Evolutionary conservation across 2,797 vertebrate genomes (phyloP).

Genomic region (Crypturellus tataupa): DNA sequence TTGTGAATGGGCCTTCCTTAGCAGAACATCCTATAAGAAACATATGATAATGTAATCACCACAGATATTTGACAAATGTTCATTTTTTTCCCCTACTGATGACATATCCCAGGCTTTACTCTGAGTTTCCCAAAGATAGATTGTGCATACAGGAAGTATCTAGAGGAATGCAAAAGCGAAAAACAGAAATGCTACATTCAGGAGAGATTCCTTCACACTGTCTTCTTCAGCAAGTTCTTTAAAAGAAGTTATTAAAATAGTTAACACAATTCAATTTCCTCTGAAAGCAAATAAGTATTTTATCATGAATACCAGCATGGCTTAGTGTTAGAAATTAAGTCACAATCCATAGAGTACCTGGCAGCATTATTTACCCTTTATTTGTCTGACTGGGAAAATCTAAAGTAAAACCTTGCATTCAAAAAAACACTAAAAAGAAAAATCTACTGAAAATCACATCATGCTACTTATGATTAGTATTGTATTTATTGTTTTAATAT

Average conservation of each 20-base stretch:
- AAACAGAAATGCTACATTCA: constrained; percentile 14
- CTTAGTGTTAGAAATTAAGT: constrained; percentile 8
- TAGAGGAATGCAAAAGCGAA: constrained; percentile 49
- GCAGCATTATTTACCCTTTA: background rate
- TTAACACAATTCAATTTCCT: background rate
- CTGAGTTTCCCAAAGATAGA: constrained; percentile 44
- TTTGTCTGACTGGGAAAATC: background rate
- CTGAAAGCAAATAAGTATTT: constrained; percentile 19
- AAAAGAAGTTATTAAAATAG: constrained; percentile 33
- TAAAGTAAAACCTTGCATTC: background rate
- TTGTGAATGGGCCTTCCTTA: constrained; percentile 25
- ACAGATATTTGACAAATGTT: constrained; percentile 67
- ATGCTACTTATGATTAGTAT: background rate
- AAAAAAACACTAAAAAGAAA: background rate
- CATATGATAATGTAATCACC: constrained; percentile 74
- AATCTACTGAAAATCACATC: background rate
- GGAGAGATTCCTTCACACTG: constrained; percentile 20
- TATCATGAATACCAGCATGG: background rate
- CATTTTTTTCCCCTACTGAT: constrained; percentile 63
- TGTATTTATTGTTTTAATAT: background rate
- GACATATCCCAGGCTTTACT: constrained; percentile 67
- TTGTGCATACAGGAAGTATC: constrained; percentile 41
- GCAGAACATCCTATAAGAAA: constrained; percentile 44
- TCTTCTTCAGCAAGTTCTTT: constrained; percentile 33
- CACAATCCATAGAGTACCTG: background rate